Evolutionary conservation across 2,888 invertebrate species (phyloP), one percentile per base, ranked within the genome.

Genomic region (Platycheirus rosarum): DNA sequence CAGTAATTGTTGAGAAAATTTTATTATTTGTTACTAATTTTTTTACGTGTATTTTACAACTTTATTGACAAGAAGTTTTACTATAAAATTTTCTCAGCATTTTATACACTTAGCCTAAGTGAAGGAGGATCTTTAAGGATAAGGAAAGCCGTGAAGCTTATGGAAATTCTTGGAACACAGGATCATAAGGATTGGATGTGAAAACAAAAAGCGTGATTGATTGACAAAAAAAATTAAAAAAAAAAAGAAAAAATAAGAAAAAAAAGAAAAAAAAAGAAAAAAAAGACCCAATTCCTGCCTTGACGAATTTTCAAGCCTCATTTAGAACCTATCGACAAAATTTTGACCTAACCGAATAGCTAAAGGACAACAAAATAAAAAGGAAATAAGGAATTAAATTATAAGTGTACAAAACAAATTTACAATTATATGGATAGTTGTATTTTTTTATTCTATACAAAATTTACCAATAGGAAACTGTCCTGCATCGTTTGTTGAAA

Each of bases 91-190:
- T 68, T 73, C 68, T 20, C 71, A 80, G 49, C 2, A n/a, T 1
- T 16, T 20, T 0, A 48, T 44, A 51, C 26, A 32, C 76, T 71
- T 71, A 80, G n/a, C 29, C 91, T 92, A 93, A 91, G 92, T 90
- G 93, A 92, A 93, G 93, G 88, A 87, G 91, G 92, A 92, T 92
- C 86, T 73, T 85, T 86, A 87, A 90, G 90, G 87, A 85, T 69
- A 84, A 88, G 93, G 93, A 90, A 92, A 92, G 92, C 92, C 92
- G 92, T 93, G 87, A 92, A 92, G 91, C 92, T 92, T 88, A 87
- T 93, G 93, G 93, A 91, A 2, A 70, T 20, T 63, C 68, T 79
- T 32, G 88, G 87, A 86, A 71, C 86, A 88, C 29, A 71, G 89
- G 86, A 87, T 84, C 26, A 63, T 57, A 85, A 86, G 85, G 85